Conservation (phyloP, 2,888 invertebrate species). For the Ornithoptera alexandrae region DNA sequence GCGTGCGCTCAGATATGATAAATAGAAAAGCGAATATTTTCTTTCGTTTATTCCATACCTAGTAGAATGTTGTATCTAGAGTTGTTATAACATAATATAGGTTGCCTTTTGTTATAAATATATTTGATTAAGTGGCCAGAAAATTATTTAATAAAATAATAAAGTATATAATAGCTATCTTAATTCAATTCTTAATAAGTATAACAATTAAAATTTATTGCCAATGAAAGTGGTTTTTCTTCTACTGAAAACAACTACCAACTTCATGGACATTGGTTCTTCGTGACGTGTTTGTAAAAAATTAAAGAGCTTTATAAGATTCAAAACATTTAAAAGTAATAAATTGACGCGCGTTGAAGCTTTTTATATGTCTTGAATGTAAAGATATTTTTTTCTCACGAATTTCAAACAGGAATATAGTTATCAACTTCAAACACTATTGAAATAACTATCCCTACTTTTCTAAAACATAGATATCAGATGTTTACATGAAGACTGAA, state of each 20-base stretch:
- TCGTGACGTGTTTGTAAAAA: no score
- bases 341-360: no score
- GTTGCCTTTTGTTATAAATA: slow-evolving; percentile 15
- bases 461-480: slow-evolving; percentile 34
- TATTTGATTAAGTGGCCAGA: neutral
- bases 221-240: neutral
- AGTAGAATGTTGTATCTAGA: slow-evolving; percentile 4
- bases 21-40: slow-evolving; percentile 11
- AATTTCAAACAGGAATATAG: neutral
- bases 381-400: neutral
- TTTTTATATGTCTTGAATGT: neutral
- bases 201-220: neutral
- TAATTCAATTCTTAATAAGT: neutral
- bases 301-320: no score
- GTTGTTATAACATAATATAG: slow-evolving; percentile 6
- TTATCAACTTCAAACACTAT: slow-evolving; percentile 40
- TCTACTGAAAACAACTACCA: neutral
- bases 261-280: no score
- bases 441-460: slow-evolving; percentile 31
- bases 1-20: slow-evolving; percentile 15
- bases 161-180: neutral
- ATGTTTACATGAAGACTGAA: slow-evolving; percentile 48
- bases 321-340: no score
- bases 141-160: neutral
- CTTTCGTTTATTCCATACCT: neutral